phyloP scores from a whole-genome alignment of 2,113 vertebrate genomes.

The Cryptomyrus ogoouensis region DNA sequence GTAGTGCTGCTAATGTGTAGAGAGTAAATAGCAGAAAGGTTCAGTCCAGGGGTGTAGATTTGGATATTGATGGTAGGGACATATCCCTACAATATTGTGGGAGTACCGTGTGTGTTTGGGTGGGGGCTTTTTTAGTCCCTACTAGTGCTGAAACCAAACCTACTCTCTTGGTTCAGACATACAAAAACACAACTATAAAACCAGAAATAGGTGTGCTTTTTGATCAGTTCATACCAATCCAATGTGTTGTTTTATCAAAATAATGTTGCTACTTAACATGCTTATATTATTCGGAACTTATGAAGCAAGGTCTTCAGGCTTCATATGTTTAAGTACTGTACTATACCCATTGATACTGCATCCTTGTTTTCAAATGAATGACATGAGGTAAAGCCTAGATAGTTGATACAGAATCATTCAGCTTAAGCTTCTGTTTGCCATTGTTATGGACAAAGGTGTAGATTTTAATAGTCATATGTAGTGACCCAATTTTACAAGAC shows the following conservation, averaged over 20 bases:
- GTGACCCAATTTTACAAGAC: not conserved
- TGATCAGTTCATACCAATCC: not conserved
- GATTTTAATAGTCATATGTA: not conserved
- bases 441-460: not conserved
- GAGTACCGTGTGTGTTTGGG: too few relatives aligned
- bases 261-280: not conserved
- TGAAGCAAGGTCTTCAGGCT: not conserved
- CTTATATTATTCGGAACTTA: not conserved
- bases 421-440: not conserved
- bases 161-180: not conserved
- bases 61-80: too few relatives aligned
- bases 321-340: conserved; percentile 5
- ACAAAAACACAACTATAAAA: not conserved
- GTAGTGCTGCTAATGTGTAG: not conserved
- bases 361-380: not conserved
- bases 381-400: not conserved
- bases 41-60: too few relatives aligned
- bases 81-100: too few relatives aligned
- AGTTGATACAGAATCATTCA: not conserved
- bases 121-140: too few relatives aligned
- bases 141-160: too few relatives aligned
- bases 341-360: not conserved
- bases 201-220: not conserved
- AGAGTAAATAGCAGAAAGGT: not conserved
- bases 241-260: not conserved